phyloP scores from a whole-genome alignment of 2,797 vertebrate species.

The Manis javanica region DNA sequence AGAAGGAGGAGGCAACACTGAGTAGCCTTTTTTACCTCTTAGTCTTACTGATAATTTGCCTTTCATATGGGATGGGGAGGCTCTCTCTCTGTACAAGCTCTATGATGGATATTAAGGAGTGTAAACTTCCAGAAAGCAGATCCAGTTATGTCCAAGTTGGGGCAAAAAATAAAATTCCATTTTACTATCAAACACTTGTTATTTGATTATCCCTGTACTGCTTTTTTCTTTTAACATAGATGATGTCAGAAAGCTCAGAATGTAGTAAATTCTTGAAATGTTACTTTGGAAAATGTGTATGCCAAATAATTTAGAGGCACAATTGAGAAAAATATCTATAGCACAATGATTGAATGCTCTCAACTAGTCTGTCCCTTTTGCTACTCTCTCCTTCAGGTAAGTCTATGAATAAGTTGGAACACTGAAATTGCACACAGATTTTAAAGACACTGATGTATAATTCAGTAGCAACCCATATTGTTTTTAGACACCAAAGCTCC shows the following conservation, averaged over 20 bases:
- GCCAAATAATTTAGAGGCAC: neutral
- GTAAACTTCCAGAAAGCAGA: neutral
- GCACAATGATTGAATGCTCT: neutral
- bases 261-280: neutral
- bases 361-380: neutral
- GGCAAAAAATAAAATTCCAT: neutral
- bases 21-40: neutral
- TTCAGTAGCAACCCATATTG: constrained; percentile 23
- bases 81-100: neutral
- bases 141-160: neutral
- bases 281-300: neutral
- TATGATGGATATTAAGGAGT: neutral
- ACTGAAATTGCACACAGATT: neutral
- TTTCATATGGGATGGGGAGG: neutral
- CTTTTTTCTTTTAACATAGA: neutral
- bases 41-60: neutral
- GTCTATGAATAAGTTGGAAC: neutral
- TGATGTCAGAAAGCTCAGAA: neutral
- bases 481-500: neutral
- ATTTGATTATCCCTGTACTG: neutral
- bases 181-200: neutral
- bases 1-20: neutral
- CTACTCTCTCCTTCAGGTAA: neutral
- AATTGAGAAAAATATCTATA: constrained; percentile 14
- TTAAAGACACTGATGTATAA: neutral